Percentiles rank a stretch among this genome's conserved stretches.
phyloP scores from a whole-genome alignment of 2,113 vertebrate genomes.

The Catagonus wagneri region DNA sequence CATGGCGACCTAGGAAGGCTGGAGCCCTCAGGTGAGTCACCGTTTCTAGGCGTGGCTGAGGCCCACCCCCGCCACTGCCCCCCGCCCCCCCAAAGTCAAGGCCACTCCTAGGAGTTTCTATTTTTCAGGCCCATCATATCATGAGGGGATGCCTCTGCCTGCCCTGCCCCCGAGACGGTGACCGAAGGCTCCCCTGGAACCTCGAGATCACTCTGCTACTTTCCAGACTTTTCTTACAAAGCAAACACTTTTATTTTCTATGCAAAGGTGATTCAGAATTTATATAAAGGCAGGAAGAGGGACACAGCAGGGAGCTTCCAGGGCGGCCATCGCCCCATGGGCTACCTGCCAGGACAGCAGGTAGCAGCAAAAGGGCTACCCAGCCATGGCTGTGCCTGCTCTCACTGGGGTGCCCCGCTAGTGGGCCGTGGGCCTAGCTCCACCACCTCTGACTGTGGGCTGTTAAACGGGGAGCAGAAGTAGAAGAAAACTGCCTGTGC shows the following conservation, averaged over 20 bases:
- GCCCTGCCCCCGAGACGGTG: neutral
- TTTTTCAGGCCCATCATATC: slow-evolving; percentile 12
- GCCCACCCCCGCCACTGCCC: neutral
- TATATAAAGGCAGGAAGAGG: slow-evolving; percentile 74
- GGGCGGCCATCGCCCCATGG: neutral
- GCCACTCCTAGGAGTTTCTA: neutral
- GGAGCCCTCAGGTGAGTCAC: neutral
- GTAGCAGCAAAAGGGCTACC: neutral
- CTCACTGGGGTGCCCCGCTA: neutral
- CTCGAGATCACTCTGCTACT: slow-evolving; percentile 26
- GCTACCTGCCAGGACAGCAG: neutral
- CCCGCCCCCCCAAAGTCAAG: neutral
- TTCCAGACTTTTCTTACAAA: slow-evolving; percentile 82
- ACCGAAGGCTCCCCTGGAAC: neutral
- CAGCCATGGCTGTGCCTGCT: neutral
- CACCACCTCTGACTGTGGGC: neutral
- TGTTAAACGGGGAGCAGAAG: neutral
- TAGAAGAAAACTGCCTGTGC: slow-evolving; percentile 74
- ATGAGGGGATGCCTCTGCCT: neutral
- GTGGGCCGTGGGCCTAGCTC: neutral
- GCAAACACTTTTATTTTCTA: slow-evolving; percentile 84
- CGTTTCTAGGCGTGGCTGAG: neutral
- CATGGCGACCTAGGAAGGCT: neutral
- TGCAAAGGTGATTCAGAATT: slow-evolving; percentile 83
- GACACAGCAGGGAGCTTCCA: slow-evolving; percentile 47